phyloP scores from a whole-genome alignment of 2,113 vertebrate species.

The Cryptotis parvus region DNA sequence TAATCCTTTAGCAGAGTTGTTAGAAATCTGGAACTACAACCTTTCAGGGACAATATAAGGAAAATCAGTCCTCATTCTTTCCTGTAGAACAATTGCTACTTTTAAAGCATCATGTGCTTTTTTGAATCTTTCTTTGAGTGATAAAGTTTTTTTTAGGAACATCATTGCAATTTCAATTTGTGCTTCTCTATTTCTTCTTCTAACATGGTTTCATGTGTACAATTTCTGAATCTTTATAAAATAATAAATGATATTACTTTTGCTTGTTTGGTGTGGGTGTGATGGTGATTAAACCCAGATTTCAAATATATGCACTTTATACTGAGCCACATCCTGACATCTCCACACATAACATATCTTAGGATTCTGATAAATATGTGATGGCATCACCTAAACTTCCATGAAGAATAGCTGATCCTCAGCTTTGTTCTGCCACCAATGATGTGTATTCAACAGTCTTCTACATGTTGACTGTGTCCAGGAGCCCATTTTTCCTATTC shows the following conservation, averaged over 20 bases:
- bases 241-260: too few relatives aligned
- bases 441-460: background rate
- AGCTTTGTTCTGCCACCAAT: background rate
- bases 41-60: background rate
- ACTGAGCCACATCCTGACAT: too few relatives aligned
- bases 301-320: too few relatives aligned
- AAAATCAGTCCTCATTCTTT: accelerated
- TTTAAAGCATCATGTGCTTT: background rate
- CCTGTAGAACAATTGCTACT: background rate
- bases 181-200: background rate
- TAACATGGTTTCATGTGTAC: background rate
- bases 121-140: background rate
- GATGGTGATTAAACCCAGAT: too few relatives aligned
- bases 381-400: background rate
- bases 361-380: background rate
- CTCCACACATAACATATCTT: background rate
- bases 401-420: background rate
- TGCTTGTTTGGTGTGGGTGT: too few relatives aligned
- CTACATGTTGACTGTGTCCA: background rate
- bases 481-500: background rate
- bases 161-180: background rate
- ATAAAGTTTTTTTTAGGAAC: background rate
- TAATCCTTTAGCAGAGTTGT: background rate
- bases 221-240: background rate
- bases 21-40: background rate